Evolutionary conservation across 2,113 vertebrate species (phyloP).

Genomic region (Rana temporaria): DNA sequence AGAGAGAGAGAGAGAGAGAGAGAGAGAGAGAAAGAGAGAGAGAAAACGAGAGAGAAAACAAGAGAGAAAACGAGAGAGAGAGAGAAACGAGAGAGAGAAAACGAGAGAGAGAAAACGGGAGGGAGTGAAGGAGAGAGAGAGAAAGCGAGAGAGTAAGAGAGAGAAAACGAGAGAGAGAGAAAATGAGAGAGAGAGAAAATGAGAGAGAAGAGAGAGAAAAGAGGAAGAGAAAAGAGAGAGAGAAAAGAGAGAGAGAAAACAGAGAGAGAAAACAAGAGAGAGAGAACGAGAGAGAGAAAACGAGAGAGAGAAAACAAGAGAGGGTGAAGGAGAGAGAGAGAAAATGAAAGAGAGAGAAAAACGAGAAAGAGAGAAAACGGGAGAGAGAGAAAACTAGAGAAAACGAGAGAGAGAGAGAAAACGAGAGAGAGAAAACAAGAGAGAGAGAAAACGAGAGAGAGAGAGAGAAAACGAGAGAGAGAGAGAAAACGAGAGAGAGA

Average conservation of each 20-base stretch:
- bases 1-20: too few relatives aligned
- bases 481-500: background rate
- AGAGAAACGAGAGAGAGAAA: background rate
- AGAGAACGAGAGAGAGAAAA: too few relatives aligned
- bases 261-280: background rate
- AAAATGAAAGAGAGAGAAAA: background rate
- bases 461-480: background rate
- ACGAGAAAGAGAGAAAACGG: background rate
- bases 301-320: too few relatives aligned
- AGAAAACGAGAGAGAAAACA: too few relatives aligned
- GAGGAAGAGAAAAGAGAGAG: background rate
- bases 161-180: background rate
- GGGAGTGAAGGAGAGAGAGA: too few relatives aligned
- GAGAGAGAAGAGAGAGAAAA: background rate
- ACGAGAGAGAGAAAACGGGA: background rate
- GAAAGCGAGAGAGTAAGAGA: background rate
- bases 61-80: background rate
- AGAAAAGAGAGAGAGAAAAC: background rate
- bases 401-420: background rate
- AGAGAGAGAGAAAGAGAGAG: too few relatives aligned
- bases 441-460: background rate
- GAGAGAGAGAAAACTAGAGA: too few relatives aligned
- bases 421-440: background rate
- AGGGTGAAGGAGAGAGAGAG: too few relatives aligned
- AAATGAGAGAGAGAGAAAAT: too few relatives aligned